Evolutionary conservation across 2,797 vertebrate species (phyloP), one percentile per base, ranked within the genome.

Genomic region (Tympanoctomys barrerae): DNA sequence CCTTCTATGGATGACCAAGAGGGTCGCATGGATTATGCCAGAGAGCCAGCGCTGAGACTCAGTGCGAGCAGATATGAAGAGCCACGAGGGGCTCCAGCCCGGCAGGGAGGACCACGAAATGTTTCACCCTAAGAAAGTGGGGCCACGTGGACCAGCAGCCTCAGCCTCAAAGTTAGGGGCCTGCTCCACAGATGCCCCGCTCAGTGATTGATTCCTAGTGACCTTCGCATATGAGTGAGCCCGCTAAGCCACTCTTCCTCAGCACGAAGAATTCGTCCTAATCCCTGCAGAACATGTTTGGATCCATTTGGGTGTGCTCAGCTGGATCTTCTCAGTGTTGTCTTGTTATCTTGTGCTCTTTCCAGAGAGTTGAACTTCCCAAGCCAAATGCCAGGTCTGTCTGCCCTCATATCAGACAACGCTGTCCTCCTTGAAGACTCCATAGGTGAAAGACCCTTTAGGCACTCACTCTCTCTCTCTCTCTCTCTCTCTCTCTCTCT

Each of bases 301-400:
- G 59, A 49, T 39, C 75, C 91, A 46, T 46, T 87, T 80, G 90
- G 39, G 21, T 62, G 57, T 42, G 52, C 39, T 77, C 71, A 71
- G 73, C 61, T 54, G 13, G 4, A 19, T 61, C 75, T 96, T 91
- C 78, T 36, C 82, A 96, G 82, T 46, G n/a, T 46, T 26, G 4
- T 81, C 36, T 70, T 95, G 73, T 79, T 80, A 64, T 86, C 49
- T 79, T 75, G 46, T 83, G 16, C 87, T 89, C 81, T 84, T 26
- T 14, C 39, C 71, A 77, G 89, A 93, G 73, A 61, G 52, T 5
- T 87, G 54, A 86, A 87, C 62, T 91, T 70, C 61, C 11, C n/a
- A 36, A 84, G 31, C 39, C 93, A 96, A 93, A 87, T 18, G 49
- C 36, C 42, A 21, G 13, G 0, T 33, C 70, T 93, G 64, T 11